Evolutionary conservation across 2,888 invertebrate genomes (phyloP).

Genomic region (Strigamia transsilvanica): DNA sequence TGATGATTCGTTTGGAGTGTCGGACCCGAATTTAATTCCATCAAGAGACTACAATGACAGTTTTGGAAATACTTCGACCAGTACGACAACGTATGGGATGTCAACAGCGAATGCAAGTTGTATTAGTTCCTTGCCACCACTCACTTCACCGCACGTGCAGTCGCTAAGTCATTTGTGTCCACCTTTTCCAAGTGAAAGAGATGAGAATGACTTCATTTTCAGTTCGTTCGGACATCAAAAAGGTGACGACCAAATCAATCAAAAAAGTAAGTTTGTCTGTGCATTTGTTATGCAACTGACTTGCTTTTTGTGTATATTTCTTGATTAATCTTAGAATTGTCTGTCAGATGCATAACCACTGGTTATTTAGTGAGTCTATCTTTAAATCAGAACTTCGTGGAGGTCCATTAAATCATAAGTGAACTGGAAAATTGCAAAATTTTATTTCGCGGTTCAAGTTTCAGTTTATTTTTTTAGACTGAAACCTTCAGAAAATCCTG

Average conservation of each 20-base stretch:
- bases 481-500: not conserved
- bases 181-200: conserved; percentile 59
- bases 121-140: conserved; percentile 56
- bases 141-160: conserved; percentile 64
- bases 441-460: conserved; percentile 3
- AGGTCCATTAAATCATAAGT: conserved; percentile 10
- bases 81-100: conserved; percentile 23
- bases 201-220: conserved; percentile 32
- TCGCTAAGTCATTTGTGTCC: conserved; percentile 63
- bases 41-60: conserved; percentile 40
- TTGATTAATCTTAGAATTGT: too few species aligned
- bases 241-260: not conserved
- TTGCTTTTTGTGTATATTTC: too few species aligned
- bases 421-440: not conserved
- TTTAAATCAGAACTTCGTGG: not conserved
- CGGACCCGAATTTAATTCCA: conserved; percentile 8
- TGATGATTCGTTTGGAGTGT: conserved; percentile 31
- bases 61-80: conserved; percentile 52
- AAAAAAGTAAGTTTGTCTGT: not conserved
- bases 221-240: not conserved
- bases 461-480: not conserved
- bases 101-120: conserved; percentile 46
- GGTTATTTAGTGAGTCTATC: not conserved
- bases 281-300: too few species aligned
- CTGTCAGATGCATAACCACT: not conserved